Evolutionary conservation across 2,888 invertebrate genomes (phyloP), one percentile per base, ranked within the genome.

Genomic region (Fragum sueziense): DNA sequence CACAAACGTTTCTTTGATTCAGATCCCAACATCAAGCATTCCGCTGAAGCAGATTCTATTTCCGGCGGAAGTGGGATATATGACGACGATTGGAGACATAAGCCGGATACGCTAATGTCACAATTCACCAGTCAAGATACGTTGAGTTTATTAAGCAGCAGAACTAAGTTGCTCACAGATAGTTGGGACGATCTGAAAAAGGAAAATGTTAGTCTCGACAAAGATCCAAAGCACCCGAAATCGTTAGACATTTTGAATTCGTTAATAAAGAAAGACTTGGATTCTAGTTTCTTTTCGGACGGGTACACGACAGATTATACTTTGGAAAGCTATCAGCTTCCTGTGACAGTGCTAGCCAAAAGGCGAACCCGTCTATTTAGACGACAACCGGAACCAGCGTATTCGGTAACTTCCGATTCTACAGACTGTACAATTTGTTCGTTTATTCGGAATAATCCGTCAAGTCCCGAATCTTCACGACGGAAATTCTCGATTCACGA

Each of bases 1-100:
- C 88, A 88, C 70, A 82, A 86, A 34, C 87, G 87, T 51, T 88
- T 86, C 80, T 85, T 88, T 69, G 82, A 86, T 22, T 80, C 81
- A 1, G 76, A 84, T 69, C 80, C 76, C 20, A 74, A 74, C 65
- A 76, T 84, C 22, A 74, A 80, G 7, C 71, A 77, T 22, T 76
- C 51, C 33, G 69, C 70, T 0, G 86, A 87, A 54, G 73, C 79
- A 2, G 87, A 86, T 69, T 85, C 82, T 20, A 84, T 83, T 14
- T 76, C 83, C 0, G 79, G 76, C 25, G 77, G 72, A 72, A 84
- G 79, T 84, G 78, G 72, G 20, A 74, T 80, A 17, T 81, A 78
- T 31, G 78, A 80, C 6, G 79, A 80, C 31, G 78, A 80, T 65
- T 79, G 83, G 79, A 62, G 80, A 22, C 75, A 80, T 1, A 78